A percentile compares a stretch with the other conserved stretches of the same genome.
phyloP scores from a whole-genome alignment of 2,888 invertebrate genomes.

The Plebejus anna region DNA sequence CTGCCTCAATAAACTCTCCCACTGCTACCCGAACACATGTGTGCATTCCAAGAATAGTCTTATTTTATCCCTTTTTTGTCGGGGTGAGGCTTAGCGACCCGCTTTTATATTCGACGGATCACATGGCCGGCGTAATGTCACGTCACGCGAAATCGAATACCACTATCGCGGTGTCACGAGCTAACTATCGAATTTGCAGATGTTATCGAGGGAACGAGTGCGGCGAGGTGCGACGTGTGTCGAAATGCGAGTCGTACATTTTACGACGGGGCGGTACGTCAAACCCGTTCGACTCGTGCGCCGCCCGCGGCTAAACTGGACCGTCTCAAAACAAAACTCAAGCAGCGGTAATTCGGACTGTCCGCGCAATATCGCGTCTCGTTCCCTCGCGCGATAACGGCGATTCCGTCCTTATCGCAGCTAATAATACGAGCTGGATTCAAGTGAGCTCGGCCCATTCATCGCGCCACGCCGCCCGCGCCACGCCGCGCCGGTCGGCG shows the following conservation, averaged over 20 bases:
- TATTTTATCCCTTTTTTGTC: constrained; percentile 69
- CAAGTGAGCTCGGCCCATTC: constrained; percentile 71
- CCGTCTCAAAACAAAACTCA: constrained; percentile 67
- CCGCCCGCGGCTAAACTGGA: constrained; percentile 61
- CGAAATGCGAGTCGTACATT: constrained; percentile 65
- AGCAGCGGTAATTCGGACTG: constrained; percentile 68
- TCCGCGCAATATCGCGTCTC: constrained; percentile 49
- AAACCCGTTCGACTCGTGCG: constrained; percentile 58
- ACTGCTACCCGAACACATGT: constrained; percentile 69
- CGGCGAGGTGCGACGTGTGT: constrained; percentile 60
- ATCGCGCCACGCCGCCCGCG: constrained; percentile 51
- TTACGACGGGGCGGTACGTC: constrained; percentile 43
- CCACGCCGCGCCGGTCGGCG: constrained; percentile 46
- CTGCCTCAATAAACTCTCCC: constrained; percentile 61
- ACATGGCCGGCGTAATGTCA: constrained; percentile 62
- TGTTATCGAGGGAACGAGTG: constrained; percentile 60
- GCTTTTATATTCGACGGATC: constrained; percentile 68
- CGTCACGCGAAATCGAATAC: constrained; percentile 56
- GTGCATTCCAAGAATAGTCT: constrained; percentile 74
- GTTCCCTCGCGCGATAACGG: constrained; percentile 45
- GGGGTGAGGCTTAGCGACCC: constrained; percentile 69
- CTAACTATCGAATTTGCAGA: constrained; percentile 72
- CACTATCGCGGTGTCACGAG: constrained; percentile 65
- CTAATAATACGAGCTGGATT: constrained; percentile 51
- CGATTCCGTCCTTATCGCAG: constrained; percentile 43